Percentiles rank a stretch among this genome's conserved stretches.
phyloP scores from a whole-genome alignment of 2,888 invertebrate genomes.

The Yponomeuta sedellus region DNA sequence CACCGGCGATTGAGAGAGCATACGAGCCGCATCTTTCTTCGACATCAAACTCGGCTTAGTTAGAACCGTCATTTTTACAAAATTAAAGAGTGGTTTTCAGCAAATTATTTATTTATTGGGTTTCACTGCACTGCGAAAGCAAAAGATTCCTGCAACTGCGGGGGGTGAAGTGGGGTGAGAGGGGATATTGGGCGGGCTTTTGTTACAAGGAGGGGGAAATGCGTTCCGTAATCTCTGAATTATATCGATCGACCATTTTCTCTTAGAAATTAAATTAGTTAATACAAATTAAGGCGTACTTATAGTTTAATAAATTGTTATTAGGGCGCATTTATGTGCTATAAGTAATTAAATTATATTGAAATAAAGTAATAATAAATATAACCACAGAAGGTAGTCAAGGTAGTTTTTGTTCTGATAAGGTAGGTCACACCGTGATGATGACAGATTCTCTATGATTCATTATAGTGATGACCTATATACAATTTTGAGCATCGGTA shows the following conservation, averaged over 20 bases:
- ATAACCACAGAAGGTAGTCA: background rate
- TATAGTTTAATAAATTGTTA: background rate
- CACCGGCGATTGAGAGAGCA: background rate
- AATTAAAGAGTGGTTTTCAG: background rate
- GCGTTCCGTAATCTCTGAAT: background rate
- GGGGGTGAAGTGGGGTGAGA: background rate
- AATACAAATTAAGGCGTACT: background rate
- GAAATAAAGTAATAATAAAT: background rate
- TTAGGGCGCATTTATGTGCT: too few relatives aligned
- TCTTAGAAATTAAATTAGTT: too few relatives aligned
- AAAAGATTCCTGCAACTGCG: background rate
- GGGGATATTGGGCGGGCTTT: background rate
- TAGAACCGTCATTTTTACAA: slow-evolving; percentile 10
- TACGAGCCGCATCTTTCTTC: background rate
- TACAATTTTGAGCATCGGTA: too few relatives aligned
- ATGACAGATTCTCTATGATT: slow-evolving; percentile 12
- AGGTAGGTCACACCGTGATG: slow-evolving; percentile 1
- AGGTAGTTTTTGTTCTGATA: background rate
- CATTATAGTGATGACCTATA: too few relatives aligned
- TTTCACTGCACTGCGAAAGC: background rate
- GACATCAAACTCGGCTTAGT: background rate
- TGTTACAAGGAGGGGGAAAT: background rate
- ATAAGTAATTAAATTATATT: background rate
- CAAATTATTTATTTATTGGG: background rate
- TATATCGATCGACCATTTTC: background rate